Evolutionary conservation across 2,888 invertebrate genomes (phyloP).

Genomic region (Xanthia icteritia): DNA sequence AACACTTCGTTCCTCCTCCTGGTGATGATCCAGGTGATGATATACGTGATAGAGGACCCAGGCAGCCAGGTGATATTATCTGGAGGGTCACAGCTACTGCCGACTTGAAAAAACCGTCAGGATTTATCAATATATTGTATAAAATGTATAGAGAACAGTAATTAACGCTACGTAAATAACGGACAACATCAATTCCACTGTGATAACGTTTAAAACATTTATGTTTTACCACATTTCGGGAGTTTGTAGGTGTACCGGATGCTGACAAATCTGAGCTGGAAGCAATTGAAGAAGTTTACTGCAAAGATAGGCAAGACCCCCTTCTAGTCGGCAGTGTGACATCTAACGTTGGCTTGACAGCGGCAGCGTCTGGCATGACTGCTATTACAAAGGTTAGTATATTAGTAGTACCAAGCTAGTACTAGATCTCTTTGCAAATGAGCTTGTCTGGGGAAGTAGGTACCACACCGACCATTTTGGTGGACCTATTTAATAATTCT

Average conservation of each 20-base stretch:
- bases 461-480: not conserved
- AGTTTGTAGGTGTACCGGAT: conserved; percentile 80
- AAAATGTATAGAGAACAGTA: not conserved
- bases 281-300: conserved; percentile 90
- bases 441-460: not conserved
- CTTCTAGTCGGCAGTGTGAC: conserved; percentile 88
- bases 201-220: not conserved
- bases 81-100: not conserved
- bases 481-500: not conserved
- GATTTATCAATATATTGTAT: not conserved
- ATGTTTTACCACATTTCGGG: not conserved
- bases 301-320: conserved; percentile 86
- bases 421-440: not conserved
- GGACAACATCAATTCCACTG: not conserved
- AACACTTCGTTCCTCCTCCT: not conserved
- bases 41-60: not conserved
- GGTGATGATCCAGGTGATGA: not conserved
- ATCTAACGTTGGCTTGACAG: conserved; percentile 79
- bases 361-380: conserved; percentile 85
- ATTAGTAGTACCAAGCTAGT: not conserved
- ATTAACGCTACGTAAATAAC: not conserved
- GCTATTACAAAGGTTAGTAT: conserved; percentile 88
- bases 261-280: conserved; percentile 92
- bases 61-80: not conserved
- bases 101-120: no score